Conservation (phyloP, 2,797 vertebrate genomes). For the Chaetophractus vellerosus region DNA sequence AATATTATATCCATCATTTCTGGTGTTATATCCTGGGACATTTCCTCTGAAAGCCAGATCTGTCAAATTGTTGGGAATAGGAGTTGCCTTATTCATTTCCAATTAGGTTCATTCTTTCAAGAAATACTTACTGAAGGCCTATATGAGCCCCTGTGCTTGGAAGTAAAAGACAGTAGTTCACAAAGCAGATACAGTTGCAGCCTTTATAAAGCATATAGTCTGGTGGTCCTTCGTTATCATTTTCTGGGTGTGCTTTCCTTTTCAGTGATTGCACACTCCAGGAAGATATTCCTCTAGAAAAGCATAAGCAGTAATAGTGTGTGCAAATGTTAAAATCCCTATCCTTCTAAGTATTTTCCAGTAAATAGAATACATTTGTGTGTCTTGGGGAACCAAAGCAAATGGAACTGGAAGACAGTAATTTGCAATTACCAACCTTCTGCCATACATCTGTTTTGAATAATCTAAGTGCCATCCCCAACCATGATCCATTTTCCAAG, state of each 20-base stretch:
- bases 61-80: background rate
- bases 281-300: background rate
- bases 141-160: background rate
- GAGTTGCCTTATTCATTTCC: conserved; percentile 33
- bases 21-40: background rate
- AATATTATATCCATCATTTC: background rate
- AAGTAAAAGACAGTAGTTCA: background rate
- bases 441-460: conserved; percentile 67
- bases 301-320: background rate
- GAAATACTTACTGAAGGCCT: conserved; percentile 26
- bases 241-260: conserved; percentile 39
- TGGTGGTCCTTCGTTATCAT: background rate
- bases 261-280: background rate
- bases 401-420: background rate
- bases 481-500: conserved; percentile 37
- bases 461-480: conserved; percentile 47
- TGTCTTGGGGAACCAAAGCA: background rate
- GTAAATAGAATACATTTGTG: background rate
- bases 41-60: background rate
- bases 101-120: conserved; percentile 10
- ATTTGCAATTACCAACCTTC: conserved; percentile 35
- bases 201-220: background rate
- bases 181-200: background rate
- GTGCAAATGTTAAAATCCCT: conserved; percentile 8
- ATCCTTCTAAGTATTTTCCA: conserved; percentile 12